phyloP scores from a whole-genome alignment of 2,113 vertebrate species.

The Tragelaphus buxtoni region DNA sequence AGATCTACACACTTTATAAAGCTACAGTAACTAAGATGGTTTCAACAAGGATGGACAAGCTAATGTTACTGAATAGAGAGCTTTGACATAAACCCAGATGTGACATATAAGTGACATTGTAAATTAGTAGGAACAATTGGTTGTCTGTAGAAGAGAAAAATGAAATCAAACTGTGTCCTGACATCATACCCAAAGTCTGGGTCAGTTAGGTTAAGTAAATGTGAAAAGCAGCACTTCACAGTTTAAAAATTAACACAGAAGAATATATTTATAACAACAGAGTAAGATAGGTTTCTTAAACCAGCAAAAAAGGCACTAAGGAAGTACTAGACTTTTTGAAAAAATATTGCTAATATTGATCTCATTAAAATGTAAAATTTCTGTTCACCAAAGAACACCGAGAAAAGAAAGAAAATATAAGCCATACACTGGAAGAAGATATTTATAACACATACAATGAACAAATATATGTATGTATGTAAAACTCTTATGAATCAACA shows the following conservation, averaged over 20 bases:
- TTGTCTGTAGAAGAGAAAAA: not conserved
- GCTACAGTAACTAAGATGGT: not conserved
- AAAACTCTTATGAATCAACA: not conserved
- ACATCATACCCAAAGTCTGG: not conserved
- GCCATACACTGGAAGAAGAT: not conserved
- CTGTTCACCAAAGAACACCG: not conserved
- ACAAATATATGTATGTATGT: not conserved
- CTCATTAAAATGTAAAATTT: slow-evolving; percentile 35
- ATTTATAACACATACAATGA: not conserved
- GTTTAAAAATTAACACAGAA: slow-evolving; percentile 1
- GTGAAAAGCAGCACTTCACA: not conserved
- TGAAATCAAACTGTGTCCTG: not conserved
- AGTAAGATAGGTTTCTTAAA: not conserved
- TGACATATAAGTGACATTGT: not conserved
- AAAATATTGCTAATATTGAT: not conserved
- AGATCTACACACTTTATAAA: not conserved
- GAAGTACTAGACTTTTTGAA: not conserved
- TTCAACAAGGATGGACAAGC: not conserved
- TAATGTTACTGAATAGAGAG: not conserved
- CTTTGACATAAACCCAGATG: not conserved
- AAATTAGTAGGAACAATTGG: not conserved
- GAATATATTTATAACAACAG: not conserved
- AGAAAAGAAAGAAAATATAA: not conserved
- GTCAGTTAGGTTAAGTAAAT: not conserved
- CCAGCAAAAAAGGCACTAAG: slow-evolving; percentile 35